Percentiles rank a stretch among this genome's conserved stretches.
Conservation (phyloP, 2,113 vertebrate species). For the Capreolus pygargus region DNA sequence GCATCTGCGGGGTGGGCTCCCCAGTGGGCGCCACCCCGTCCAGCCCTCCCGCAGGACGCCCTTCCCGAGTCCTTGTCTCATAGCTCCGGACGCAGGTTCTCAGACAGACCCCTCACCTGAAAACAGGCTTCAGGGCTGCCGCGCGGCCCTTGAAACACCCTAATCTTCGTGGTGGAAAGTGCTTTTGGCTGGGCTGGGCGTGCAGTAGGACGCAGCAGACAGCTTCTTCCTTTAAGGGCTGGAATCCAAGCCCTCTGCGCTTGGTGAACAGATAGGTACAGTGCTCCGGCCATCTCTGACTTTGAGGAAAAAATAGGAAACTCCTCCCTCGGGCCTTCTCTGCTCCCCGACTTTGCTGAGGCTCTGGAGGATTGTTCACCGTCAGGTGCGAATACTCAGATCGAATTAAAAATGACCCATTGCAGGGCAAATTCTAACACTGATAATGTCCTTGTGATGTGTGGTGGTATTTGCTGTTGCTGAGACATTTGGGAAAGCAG, state of each 20-base stretch:
- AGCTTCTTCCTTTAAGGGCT: no score
- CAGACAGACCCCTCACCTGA: background rate
- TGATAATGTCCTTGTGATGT: rapidly evolving
- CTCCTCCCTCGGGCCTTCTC: background rate
- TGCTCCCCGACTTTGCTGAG: background rate
- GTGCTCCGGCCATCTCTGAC: background rate
- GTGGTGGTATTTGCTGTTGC: no score
- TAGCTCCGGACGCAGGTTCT: background rate
- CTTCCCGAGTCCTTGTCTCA: background rate
- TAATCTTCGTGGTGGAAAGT: rapidly evolving
- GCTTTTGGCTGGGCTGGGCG: background rate
- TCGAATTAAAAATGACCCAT: background rate
- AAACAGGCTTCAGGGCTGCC: rapidly evolving
- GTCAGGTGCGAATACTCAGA: background rate
- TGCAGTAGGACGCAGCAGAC: rapidly evolving
- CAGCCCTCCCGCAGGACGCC: background rate
- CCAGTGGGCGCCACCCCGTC: background rate
- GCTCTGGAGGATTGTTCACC: background rate
- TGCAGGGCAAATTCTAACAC: background rate
- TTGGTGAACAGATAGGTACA: rapidly evolving
- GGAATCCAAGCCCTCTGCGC: rapidly evolving
- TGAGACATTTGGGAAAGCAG: background rate
- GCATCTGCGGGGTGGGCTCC: background rate
- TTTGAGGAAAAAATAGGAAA: background rate
- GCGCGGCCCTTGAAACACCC: rapidly evolving